Evolutionary conservation across 2,113 vertebrate genomes (phyloP).

Genomic region (Alosa alosa): DNA sequence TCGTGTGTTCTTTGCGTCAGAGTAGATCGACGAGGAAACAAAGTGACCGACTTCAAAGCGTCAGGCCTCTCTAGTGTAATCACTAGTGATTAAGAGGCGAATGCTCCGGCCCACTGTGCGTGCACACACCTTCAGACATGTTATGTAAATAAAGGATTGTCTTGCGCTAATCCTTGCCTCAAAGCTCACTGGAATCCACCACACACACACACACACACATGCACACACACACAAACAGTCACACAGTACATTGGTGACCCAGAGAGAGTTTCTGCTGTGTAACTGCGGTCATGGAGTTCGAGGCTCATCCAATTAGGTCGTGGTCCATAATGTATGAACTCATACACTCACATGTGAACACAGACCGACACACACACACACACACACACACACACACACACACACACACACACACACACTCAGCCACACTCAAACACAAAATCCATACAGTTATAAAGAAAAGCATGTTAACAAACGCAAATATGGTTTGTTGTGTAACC

Average conservation of each 20-base stretch:
- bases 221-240: background rate
- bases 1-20: too few relatives aligned
- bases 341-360: slow-evolving; percentile 19
- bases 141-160: slow-evolving; percentile 13
- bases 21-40: background rate
- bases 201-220: background rate
- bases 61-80: background rate
- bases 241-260: slow-evolving; percentile 22
- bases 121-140: slow-evolving; percentile 1
- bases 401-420: slow-evolving; percentile 14
- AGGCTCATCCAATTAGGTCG: slow-evolving; percentile 42
- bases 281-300: slow-evolving; percentile 38
- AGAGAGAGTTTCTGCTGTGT: slow-evolving; percentile 33
- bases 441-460: background rate
- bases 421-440: background rate
- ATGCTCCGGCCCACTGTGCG: background rate
- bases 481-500: too few relatives aligned
- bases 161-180: background rate
- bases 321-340: slow-evolving; percentile 37
- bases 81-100: background rate
- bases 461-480: background rate
- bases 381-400: slow-evolving; percentile 28
- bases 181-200: background rate
- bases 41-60: background rate
- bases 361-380: slow-evolving; percentile 1